Evolutionary conservation across 2,888 invertebrate species (phyloP), one percentile per base, ranked within the genome.

Genomic region (Colostygia pectinataria): DNA sequence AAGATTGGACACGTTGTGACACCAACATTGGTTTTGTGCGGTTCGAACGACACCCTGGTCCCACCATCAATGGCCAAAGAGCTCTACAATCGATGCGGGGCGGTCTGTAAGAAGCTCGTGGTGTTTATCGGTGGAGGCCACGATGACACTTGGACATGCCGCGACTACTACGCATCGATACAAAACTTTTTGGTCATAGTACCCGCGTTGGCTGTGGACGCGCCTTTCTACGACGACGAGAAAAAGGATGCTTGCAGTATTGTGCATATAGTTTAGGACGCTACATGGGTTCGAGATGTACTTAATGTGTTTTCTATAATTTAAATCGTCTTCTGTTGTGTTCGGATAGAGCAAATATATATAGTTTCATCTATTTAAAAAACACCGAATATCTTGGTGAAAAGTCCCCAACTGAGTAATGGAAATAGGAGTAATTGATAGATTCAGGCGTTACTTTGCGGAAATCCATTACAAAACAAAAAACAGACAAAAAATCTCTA

Each of bases 141-240:
- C 80, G 98, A 98, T 71, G 98, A 98, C 79, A 98, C 98, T 0
- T 98, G 98, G 98, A 95, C 95, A 51, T 94, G 95, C 65, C 93
- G 94, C 53, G 96, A 96, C 55, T 98, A 97, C 66, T 95, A 93
- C 68, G 78, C 91, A 14, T 83, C 88, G 1, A 72, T 93, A 50
- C 90, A 91, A 63, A 83, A 90, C 53, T 93, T 93, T 63, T 70
- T 93, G 42, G 29, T 65, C 5, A 83, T 78, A 51, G 75, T 80
- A 0, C 86, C 88, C 4, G 63, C 80, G 0, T 55, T 83, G 27
- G 77, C 84, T 1, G 61, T 69, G 7, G 77, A 80, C 43, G 66
- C 74, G 8, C 73, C 80, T 0, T 83, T 66, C 56, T 80, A 72
- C 36, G 80, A 84, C 48, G 70, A 74, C 13, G 63, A 63, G 6